phyloP scores from a whole-genome alignment of 2,797 vertebrate genomes.

The Characodon lateralis region DNA sequence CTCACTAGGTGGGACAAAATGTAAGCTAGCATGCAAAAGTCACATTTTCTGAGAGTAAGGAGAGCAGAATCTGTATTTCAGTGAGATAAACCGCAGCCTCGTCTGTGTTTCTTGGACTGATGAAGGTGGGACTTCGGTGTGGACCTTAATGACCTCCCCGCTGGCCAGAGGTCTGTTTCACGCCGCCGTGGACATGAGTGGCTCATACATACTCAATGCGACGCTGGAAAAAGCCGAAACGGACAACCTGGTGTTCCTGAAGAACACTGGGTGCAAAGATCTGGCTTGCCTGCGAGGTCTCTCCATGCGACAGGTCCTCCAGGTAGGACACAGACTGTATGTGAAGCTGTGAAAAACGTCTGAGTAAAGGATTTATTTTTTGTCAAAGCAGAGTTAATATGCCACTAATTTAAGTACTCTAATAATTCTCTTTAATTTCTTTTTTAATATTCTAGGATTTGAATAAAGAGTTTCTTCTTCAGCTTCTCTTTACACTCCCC shows the following conservation, averaged over 20 bases:
- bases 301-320: constrained; percentile 66
- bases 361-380: not conserved
- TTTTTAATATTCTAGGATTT: constrained; percentile 31
- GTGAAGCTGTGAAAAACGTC: too few species aligned
- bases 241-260: constrained; percentile 78
- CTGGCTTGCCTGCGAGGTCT: constrained; percentile 71
- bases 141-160: constrained; percentile 82
- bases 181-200: constrained; percentile 82
- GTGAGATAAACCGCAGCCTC: not conserved
- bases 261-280: constrained; percentile 72
- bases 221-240: constrained; percentile 75
- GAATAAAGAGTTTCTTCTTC: constrained; percentile 11
- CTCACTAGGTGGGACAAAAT: not conserved
- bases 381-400: not conserved
- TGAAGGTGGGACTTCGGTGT: constrained; percentile 81
- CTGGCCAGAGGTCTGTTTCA: constrained; percentile 81
- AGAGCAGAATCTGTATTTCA: not conserved
- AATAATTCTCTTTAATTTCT: constrained; percentile 21
- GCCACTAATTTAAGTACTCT: not conserved
- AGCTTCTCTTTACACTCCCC: not conserved
- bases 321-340: constrained; percentile 61
- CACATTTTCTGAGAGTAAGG: not conserved
- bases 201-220: constrained; percentile 68
- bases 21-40: not conserved
- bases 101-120: not conserved